Percentiles rank a stretch among this genome's conserved stretches.
These are phyloP conservation scores for Saguinus midas DNA, from an alignment of 2,113 vertebrate species.

Conservation along the genomic window DNA sequence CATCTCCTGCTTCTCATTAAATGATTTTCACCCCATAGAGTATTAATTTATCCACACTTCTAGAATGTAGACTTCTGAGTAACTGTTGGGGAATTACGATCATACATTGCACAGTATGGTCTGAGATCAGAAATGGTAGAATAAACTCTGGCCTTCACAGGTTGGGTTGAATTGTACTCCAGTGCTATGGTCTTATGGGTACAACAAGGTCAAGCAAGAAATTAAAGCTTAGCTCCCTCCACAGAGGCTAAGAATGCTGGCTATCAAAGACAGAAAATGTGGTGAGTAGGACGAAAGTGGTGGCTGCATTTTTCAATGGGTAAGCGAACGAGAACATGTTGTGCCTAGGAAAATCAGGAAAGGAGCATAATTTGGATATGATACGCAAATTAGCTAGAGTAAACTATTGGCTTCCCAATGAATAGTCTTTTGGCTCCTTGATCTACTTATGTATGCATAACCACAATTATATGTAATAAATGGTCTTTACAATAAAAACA, in stretches of 20 bases:
- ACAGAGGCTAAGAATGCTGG: neutral
- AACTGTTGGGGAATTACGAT: neutral
- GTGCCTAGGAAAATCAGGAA: no score
- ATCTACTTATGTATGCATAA: neutral
- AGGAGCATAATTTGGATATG: neutral
- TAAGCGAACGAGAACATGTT: neutral
- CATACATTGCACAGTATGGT: neutral
- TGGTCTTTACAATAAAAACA: neutral
- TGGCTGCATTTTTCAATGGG: neutral
- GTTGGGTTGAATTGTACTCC: neutral
- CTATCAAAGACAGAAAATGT: neutral
- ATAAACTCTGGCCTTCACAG: neutral
- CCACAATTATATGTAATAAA: neutral
- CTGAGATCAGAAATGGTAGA: neutral
- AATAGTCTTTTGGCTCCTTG: neutral
- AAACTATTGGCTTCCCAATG: neutral
- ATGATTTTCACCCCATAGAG: neutral
- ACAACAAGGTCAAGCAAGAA: neutral
- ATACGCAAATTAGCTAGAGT: neutral
- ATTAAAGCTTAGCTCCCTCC: neutral
- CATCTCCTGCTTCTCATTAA: neutral
- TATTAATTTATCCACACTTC: neutral
- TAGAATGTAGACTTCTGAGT: neutral
- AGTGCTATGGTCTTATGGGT: accelerated
- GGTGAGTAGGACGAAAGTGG: neutral